These are phyloP conservation scores for Phrynocephalus vlangalii DNA, from an alignment of 2,797 vertebrate species.

Conservation along the genomic window DNA sequence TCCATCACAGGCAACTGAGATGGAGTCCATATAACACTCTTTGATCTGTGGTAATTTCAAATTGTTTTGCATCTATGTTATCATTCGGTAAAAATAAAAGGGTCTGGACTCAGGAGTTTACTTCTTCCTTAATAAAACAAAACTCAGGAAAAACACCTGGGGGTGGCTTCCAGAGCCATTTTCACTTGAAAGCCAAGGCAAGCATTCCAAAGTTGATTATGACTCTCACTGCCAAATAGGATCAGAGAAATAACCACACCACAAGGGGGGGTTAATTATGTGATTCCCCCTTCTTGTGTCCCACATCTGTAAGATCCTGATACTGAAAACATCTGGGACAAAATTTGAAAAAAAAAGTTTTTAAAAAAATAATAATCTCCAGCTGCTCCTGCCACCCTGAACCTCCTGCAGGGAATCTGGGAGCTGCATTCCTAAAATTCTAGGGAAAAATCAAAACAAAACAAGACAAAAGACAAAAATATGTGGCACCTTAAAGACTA, in stretches of 20 bases:
- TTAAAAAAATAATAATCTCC: no score
- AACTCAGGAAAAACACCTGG: no score
- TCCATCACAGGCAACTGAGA: background rate
- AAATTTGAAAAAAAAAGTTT: no score
- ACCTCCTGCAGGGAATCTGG: no score
- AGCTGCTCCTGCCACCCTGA: no score
- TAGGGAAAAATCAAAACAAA: no score
- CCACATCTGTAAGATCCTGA: background rate
- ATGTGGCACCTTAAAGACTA: no score
- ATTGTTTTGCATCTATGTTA: background rate
- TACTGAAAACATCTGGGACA: background rate
- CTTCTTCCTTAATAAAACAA: background rate
- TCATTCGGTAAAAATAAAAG: background rate
- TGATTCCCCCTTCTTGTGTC: background rate
- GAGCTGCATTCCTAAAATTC: no score
- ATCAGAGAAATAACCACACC: background rate
- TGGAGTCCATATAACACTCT: background rate
- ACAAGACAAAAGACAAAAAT: no score
- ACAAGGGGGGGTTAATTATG: background rate
- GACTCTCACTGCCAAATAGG: background rate
- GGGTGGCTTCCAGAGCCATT: background rate
- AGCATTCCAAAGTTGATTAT: background rate
- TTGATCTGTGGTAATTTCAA: background rate
- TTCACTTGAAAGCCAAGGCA: background rate
- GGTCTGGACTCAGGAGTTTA: no score